Conservation (phyloP, 2,113 vertebrate species). For the Cebidichthys violaceus region DNA sequence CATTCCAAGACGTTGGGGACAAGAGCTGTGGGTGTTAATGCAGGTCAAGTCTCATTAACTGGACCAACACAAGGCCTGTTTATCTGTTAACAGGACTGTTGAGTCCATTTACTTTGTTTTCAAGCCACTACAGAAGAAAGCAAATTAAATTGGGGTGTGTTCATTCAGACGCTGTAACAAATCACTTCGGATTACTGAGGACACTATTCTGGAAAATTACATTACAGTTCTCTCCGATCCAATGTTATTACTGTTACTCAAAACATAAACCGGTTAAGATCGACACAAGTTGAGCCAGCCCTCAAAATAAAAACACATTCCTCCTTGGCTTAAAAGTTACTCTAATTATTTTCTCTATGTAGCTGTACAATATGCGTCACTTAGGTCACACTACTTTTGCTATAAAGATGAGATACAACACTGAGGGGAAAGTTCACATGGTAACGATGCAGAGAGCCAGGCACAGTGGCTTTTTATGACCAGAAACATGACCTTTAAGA, state of each 20-base stretch:
- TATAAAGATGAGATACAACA: conserved; percentile 31
- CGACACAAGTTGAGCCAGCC: not conserved
- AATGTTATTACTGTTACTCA: conserved; percentile 10
- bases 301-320: conserved; percentile 23
- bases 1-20: conserved; percentile 59
- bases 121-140: not conserved
- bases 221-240: conserved; percentile 8
- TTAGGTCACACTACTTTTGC: conserved; percentile 22
- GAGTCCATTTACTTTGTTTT: conserved; percentile 22
- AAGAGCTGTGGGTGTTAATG: conserved; percentile 41
- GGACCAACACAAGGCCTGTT: conserved; percentile 27
- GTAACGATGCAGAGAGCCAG: conserved; percentile 43
- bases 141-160: conserved; percentile 5
- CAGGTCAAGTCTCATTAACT: conserved; percentile 58
- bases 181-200: not conserved
- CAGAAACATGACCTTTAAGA: conserved; percentile 66
- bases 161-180: conserved; percentile 9
- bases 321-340: not conserved
- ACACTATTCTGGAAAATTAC: not conserved
- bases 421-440: conserved; percentile 42
- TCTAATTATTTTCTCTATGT: conserved; percentile 16
- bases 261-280: not conserved
- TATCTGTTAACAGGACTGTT: not conserved
- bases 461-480: conserved; percentile 29
- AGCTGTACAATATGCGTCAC: conserved; percentile 21